Conservation (phyloP, 2,888 invertebrate genomes). For the Deilephila porcellus region DNA sequence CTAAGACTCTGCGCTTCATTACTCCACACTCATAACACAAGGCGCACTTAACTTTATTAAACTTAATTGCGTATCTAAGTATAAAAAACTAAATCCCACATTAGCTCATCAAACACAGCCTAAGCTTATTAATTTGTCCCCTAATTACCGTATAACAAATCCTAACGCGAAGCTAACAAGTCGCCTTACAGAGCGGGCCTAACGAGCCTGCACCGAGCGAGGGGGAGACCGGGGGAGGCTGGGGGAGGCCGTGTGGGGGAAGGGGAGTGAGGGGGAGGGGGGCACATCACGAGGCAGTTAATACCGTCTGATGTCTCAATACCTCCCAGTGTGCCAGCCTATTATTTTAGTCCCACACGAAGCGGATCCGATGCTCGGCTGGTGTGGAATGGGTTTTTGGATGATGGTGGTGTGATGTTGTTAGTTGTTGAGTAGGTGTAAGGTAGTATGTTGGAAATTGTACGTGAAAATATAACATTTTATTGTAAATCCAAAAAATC, state of each 20-base stretch:
- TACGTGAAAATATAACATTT: too few relatives aligned
- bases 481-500: too few relatives aligned
- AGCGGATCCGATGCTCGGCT: constrained; percentile 51
- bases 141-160: constrained; percentile 47
- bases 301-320: constrained; percentile 84
- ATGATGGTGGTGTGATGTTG: not conserved
- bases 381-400: constrained; percentile 59
- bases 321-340: constrained; percentile 83
- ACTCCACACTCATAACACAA: too few relatives aligned
- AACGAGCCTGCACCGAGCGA: constrained; percentile 36
- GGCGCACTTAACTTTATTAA: too few relatives aligned
- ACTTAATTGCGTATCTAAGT: not conserved
- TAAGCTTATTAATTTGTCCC: constrained; percentile 43
- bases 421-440: not conserved
- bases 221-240: not conserved
- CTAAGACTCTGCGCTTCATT: too few relatives aligned
- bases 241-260: not conserved
- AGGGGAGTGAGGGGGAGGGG: constrained; percentile 30
- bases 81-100: constrained; percentile 3
- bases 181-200: constrained; percentile 39
- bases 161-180: constrained; percentile 49
- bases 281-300: constrained; percentile 54
- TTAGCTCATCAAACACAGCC: constrained; percentile 4
- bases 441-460: not conserved
- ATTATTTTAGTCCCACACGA: constrained; percentile 84